Evolutionary conservation across 2,113 vertebrate genomes (phyloP).

Genomic region (Tachycineta bicolor): DNA sequence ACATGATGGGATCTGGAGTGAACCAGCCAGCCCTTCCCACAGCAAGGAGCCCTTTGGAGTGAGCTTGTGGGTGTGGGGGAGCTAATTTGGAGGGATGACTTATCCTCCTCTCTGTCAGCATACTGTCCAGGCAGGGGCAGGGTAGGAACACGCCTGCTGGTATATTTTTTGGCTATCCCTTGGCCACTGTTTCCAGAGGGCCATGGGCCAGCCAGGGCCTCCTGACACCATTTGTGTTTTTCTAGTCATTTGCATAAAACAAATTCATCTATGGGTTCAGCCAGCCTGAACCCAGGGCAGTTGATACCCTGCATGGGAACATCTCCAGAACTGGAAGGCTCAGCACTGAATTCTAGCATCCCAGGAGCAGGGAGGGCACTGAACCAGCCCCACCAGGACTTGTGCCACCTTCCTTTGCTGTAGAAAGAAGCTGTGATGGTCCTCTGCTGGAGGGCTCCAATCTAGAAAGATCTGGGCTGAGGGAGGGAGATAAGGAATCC

Average conservation of each 20-base stretch:
- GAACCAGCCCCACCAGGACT: neutral
- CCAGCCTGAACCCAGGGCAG: neutral
- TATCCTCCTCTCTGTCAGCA: neutral
- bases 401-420: neutral
- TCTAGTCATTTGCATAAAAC: neutral
- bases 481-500: neutral
- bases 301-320: neutral
- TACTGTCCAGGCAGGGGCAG: neutral
- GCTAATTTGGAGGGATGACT: neutral
- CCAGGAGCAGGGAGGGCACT: neutral
- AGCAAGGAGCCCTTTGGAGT: neutral
- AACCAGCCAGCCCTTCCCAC: neutral
- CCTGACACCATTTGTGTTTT: neutral
- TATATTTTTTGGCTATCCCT: neutral
- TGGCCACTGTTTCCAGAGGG: neutral
- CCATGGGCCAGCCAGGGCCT: neutral
- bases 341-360: neutral
- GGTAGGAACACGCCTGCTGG: conserved; percentile 7
- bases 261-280: neutral
- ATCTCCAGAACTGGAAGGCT: neutral
- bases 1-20: neutral
- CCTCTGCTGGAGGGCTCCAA: neutral
- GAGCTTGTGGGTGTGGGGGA: neutral
- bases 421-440: neutral
- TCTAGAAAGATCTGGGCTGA: neutral